Conservation (phyloP, 2,797 vertebrate genomes). For the Oreortyx pictus region DNA sequence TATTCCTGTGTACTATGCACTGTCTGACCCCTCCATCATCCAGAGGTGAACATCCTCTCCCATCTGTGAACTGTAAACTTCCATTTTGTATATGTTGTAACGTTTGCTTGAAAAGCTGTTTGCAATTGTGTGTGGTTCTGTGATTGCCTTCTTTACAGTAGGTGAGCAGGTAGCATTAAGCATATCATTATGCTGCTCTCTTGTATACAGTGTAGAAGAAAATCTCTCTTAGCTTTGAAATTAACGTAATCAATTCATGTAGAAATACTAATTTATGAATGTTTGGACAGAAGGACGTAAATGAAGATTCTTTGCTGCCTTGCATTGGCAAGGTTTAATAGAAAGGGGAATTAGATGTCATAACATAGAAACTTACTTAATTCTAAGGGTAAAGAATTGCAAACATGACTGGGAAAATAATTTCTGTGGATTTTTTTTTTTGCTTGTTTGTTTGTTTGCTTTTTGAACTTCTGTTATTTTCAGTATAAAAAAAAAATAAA, state of each 20-base stretch:
- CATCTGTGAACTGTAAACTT: background rate
- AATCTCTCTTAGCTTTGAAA: constrained; percentile 30
- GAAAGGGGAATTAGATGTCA: constrained; percentile 75
- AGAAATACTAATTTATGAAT: constrained; percentile 41
- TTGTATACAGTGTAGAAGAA: background rate
- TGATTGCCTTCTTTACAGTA: background rate
- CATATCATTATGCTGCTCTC: background rate
- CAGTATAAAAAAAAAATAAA: constrained; percentile 3
- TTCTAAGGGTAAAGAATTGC: constrained; percentile 68
- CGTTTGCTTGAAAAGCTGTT: background rate
- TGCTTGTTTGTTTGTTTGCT: no score
- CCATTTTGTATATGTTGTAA: background rate
- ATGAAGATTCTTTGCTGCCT: constrained; percentile 55
- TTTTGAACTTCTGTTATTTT: constrained; percentile 69
- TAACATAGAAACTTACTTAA: constrained; percentile 69
- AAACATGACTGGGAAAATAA: constrained; percentile 74
- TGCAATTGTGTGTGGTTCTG: background rate
- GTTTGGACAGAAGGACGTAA: constrained; percentile 25
- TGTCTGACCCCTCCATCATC: background rate
- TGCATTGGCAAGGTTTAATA: constrained; percentile 57
- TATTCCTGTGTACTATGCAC: background rate
- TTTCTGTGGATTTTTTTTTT: constrained; percentile 51
- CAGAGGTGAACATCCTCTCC: background rate
- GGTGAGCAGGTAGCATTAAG: background rate
- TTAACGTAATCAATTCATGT: constrained; percentile 40